phyloP scores from a whole-genome alignment of 1,140 invertebrate species.

The Ostrea edulis region DNA sequence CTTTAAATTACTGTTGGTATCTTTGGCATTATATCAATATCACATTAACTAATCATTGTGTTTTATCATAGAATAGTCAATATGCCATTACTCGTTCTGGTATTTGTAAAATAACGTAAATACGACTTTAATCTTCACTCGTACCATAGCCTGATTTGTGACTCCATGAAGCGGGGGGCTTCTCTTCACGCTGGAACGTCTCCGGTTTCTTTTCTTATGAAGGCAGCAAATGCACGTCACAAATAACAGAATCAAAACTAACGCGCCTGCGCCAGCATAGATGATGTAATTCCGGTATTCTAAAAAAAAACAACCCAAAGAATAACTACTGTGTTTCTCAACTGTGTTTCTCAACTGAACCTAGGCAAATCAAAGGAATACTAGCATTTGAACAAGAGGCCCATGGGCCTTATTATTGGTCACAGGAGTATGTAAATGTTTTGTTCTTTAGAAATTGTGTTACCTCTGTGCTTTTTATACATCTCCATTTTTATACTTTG shows the following conservation, averaged over 20 bases:
- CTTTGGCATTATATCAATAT: too few relatives aligned
- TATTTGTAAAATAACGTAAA: background rate
- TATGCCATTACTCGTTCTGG: too few relatives aligned
- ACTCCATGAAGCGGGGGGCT: background rate
- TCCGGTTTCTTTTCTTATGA: background rate
- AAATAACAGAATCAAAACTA: background rate
- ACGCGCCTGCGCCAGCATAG: background rate
- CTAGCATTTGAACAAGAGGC: too few relatives aligned
- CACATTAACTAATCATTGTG: too few relatives aligned
- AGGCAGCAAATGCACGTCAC: background rate
- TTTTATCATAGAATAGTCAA: too few relatives aligned
- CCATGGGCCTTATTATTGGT: too few relatives aligned
- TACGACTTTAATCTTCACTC: background rate
- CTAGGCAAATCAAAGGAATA: too few relatives aligned
- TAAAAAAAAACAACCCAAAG: background rate
- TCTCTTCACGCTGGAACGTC: background rate
- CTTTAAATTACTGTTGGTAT: too few relatives aligned
- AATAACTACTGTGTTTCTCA: background rate
- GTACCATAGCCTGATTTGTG: constrained; percentile 3
- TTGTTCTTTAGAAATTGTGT: too few relatives aligned
- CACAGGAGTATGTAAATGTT: too few relatives aligned
- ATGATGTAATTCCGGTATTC: background rate
- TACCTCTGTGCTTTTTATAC: too few relatives aligned
- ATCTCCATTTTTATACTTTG: too few relatives aligned
- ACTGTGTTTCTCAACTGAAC: background rate